Evolutionary conservation across 2,888 invertebrate species (phyloP), one percentile per base, ranked within the genome.

Genomic region (Amiota communis): DNA sequence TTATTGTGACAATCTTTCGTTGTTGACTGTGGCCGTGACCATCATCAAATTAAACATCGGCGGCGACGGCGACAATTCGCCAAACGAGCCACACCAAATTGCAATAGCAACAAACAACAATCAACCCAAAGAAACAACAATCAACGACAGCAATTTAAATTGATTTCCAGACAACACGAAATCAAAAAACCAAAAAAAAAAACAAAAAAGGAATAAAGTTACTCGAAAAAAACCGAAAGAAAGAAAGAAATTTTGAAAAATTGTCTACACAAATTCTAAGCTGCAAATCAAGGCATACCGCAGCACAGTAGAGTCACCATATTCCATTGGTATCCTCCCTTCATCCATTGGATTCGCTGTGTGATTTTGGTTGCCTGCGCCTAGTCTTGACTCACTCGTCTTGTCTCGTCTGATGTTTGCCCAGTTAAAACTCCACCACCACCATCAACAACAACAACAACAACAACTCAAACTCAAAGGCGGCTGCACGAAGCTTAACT

Each of bases 211-310:
- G 65, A 80, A 76, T 74, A 23, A 23, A 23, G 23, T 23, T 23
- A 23, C 23, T 77, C 76, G 72, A 78, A 78, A 72, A 71, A 23
- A 23, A 73, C 70, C 71, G 74, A 49, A 73, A 79, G 13, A 61
- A 59, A 70, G 73, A 70, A 73, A 84, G 81, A 80, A 78, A 82
- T 48, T 65, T 23, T 63, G 65, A 68, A 68, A 68, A 67, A 67
- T 51, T 68, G 17, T 48, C 48, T 23, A 23, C 53, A 36, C 47
- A 68, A 68, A 53, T 51, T 51, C 67, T 68, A 23, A 68, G 67
- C 51, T 68, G 67, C 36, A n/a, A 23, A 63, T 63, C 23, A 63
- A 63, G 63, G 63, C 63, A 63, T 36, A 46, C 63, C 63, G 63
- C 63, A 13, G 11, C 63, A n/a, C 1, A n/a, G 11, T n/a, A 23